Percentiles rank a stretch among this genome's conserved stretches.
These are phyloP conservation scores for Octomys mimax DNA, from an alignment of 2,797 vertebrate genomes.

Conservation along the genomic window DNA sequence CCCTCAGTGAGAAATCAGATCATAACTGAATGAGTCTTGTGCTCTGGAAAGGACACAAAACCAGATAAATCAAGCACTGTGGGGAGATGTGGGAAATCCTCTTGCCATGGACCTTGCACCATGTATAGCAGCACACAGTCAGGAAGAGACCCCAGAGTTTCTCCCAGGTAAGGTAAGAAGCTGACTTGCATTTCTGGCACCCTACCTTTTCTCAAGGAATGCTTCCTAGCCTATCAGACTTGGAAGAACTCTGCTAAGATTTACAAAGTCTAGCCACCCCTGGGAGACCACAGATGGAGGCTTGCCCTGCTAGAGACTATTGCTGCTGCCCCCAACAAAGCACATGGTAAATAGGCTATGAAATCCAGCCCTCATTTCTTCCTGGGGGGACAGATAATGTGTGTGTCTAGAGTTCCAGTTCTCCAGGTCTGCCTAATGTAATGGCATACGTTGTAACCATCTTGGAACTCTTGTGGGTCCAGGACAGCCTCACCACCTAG, in stretches of 20 bases:
- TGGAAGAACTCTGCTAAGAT: not conserved
- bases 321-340: not conserved
- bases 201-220: not conserved
- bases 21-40: not conserved
- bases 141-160: too few species aligned
- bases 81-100: not conserved
- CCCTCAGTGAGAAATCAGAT: conserved; percentile 26
- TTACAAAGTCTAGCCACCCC: not conserved
- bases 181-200: not conserved
- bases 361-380: not conserved
- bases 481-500: too few species aligned
- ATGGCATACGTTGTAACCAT: not conserved
- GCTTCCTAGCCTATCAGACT: not conserved
- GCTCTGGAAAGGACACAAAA: not conserved
- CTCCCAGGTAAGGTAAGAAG: not conserved
- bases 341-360: not conserved
- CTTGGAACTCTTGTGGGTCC: not conserved
- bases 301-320: too few species aligned
- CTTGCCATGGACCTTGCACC: not conserved
- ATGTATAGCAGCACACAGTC: too few species aligned
- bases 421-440: not conserved
- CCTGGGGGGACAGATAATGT: not conserved
- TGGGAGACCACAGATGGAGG: not conserved
- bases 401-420: not conserved
- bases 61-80: not conserved